Conservation (phyloP, 1,140 invertebrate species). For the Drosophila nasuta region DNA sequence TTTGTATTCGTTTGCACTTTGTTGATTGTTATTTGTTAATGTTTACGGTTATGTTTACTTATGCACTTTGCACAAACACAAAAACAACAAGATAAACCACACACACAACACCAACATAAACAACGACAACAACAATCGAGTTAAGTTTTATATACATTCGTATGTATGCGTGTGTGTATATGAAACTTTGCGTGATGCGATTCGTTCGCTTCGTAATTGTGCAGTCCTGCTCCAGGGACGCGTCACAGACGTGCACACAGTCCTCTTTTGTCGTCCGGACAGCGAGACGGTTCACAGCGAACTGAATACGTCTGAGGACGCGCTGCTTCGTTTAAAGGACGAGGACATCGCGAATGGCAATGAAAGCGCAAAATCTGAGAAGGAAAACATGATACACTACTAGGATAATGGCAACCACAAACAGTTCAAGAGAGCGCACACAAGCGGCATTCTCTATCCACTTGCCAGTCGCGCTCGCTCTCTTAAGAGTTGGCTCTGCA, state of each 20-base stretch:
- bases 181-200: neutral
- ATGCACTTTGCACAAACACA: slow-evolving; percentile 11
- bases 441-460: slow-evolving; percentile 8
- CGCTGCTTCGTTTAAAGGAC: slow-evolving; percentile 67
- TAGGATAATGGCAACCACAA: slow-evolving; percentile 55
- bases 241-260: neutral
- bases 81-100: neutral
- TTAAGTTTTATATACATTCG: neutral
- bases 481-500: slow-evolving; percentile 16
- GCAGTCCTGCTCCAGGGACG: slow-evolving; percentile 16
- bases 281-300: slow-evolving; percentile 77
- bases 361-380: slow-evolving; percentile 48
- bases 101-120: slow-evolving; percentile 12
- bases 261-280: slow-evolving; percentile 62
- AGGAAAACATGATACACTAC: slow-evolving; percentile 60
- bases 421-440: slow-evolving; percentile 49
- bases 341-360: slow-evolving; percentile 34
- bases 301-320: slow-evolving; percentile 57
- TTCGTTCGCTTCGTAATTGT: slow-evolving; percentile 23
- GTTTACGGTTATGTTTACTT: slow-evolving; percentile 13
- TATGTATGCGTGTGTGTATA: slow-evolving; percentile 2
- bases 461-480: neutral
- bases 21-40: slow-evolving; percentile 12
- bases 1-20: slow-evolving; percentile 6
- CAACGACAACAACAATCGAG: slow-evolving; percentile 6